Conservation (phyloP, 2,888 invertebrate genomes). For the Epistrophe eligans region DNA sequence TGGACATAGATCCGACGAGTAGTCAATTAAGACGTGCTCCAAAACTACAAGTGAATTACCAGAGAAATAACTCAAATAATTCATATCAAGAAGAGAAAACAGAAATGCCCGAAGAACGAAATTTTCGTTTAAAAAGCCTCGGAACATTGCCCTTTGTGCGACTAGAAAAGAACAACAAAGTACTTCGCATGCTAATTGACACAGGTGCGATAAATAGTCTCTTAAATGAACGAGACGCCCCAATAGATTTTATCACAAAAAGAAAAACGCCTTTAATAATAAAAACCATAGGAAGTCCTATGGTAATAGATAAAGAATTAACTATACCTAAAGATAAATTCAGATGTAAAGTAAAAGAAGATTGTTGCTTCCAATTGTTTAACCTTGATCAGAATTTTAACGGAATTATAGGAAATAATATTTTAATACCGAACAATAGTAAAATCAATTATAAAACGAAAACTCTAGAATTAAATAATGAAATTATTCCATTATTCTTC, state of each 20-base stretch:
- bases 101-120: too few relatives aligned
- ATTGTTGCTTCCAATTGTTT: background rate
- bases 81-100: too few relatives aligned
- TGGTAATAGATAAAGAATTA: background rate
- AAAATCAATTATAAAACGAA: too few relatives aligned
- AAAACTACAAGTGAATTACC: too few relatives aligned
- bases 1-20: too few relatives aligned
- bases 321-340: background rate
- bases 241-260: background rate
- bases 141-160: background rate
- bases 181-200: too few relatives aligned
- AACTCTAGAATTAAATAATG: too few relatives aligned
- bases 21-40: too few relatives aligned
- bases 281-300: background rate
- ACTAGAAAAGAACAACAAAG: background rate
- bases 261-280: background rate
- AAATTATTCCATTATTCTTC: background rate
- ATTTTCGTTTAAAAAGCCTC: too few relatives aligned
- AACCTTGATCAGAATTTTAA: background rate
- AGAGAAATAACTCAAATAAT: too few relatives aligned
- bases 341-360: background rate
- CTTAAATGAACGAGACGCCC: background rate
- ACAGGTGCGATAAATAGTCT: background rate
- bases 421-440: background rate
- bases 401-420: background rate